Conservation (phyloP, 1,140 invertebrate species). For the Monochamus saltuarius region DNA sequence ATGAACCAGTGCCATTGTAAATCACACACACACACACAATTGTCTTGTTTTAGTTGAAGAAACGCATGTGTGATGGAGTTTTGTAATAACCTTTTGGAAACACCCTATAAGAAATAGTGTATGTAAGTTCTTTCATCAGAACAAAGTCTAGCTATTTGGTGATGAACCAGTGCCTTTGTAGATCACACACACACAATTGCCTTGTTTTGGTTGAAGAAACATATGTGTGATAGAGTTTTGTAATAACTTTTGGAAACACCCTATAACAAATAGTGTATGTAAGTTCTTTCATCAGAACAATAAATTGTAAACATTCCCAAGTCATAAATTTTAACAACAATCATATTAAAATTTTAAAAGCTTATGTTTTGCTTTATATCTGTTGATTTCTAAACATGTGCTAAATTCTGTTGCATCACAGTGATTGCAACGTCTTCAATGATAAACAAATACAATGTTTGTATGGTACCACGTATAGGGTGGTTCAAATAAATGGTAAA, state of each 20-base stretch:
- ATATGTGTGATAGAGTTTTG: too few relatives aligned
- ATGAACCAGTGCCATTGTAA: too few relatives aligned
- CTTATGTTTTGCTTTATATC: not conserved
- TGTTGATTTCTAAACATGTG: not conserved
- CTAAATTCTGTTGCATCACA: not conserved
- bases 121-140: not conserved
- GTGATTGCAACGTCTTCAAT: not conserved
- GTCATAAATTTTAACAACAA: not conserved
- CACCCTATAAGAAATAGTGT: not conserved
- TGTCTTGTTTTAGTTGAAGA: too few relatives aligned
- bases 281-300: not conserved
- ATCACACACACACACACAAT: too few relatives aligned
- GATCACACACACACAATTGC: too few relatives aligned
- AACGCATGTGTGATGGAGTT: too few relatives aligned
- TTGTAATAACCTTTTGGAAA: too few relatives aligned
- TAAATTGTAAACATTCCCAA: not conserved
- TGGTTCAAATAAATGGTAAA: not conserved
- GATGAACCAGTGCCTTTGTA: too few relatives aligned
- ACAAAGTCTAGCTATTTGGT: too few relatives aligned
- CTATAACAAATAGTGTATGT: not conserved
- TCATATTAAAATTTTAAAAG: not conserved
- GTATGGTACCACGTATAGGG: not conserved
- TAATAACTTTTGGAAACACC: too few relatives aligned
- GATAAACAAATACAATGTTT: not conserved
- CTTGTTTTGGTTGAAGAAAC: too few relatives aligned